Evolutionary conservation across 2,797 vertebrate species (phyloP).

Genomic region (Danio albolineatus): DNA sequence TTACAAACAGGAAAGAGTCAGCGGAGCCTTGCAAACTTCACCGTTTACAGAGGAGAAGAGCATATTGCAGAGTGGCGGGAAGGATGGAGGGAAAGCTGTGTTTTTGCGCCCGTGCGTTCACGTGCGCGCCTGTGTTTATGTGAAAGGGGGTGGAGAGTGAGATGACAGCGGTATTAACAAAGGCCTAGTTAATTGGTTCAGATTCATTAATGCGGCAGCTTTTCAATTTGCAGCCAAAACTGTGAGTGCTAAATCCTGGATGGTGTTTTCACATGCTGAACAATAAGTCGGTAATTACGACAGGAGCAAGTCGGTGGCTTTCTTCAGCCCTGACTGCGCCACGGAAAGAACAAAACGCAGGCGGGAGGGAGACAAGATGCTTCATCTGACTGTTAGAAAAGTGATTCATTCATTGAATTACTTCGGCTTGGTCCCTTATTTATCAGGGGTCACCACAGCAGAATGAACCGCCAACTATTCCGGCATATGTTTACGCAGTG

Average conservation of each 20-base stretch:
- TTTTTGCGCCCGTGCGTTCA: constrained; percentile 36
- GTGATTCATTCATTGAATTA: not conserved
- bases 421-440: no score
- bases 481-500: no score
- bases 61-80: constrained; percentile 31
- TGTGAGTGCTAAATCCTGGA: constrained; percentile 64
- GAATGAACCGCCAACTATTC: no score
- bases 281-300: constrained; percentile 60
- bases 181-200: constrained; percentile 81
- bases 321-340: constrained; percentile 20
- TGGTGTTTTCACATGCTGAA: constrained; percentile 70
- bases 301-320: constrained; percentile 52
- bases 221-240: constrained; percentile 83
- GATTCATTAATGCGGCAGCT: constrained; percentile 85
- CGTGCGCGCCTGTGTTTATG: constrained; percentile 36
- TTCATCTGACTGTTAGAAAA: constrained; percentile 8
- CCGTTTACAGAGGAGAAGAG: constrained; percentile 17
- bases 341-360: constrained; percentile 34
- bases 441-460: no score
- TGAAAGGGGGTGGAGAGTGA: constrained; percentile 39
- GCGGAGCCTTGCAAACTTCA: constrained; percentile 33
- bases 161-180: constrained; percentile 65
- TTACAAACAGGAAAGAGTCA: constrained; percentile 34
- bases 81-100: constrained; percentile 38
- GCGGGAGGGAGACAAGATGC: not conserved